These are phyloP conservation scores for Argya squamiceps DNA, from an alignment of 2,797 vertebrate species.

Conservation along the genomic window DNA sequence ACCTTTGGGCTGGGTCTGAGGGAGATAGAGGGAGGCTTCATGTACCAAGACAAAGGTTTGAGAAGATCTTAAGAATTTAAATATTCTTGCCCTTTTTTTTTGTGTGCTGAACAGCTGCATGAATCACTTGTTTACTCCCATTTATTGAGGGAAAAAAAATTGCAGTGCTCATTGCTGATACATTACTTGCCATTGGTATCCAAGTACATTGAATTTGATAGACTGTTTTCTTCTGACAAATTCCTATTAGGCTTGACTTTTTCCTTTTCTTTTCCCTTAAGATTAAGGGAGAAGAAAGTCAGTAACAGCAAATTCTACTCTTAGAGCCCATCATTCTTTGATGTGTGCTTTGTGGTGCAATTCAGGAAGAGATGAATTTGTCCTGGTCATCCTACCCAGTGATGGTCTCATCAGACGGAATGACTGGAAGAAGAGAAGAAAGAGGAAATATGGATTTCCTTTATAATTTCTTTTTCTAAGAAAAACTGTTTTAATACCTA, in stretches of 20 bases:
- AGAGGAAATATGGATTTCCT: not conserved
- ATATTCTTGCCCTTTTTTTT: not conserved
- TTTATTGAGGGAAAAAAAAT: not conserved
- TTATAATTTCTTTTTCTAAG: not conserved
- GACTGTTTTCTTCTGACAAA: not conserved
- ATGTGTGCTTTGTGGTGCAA: not conserved
- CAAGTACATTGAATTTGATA: not conserved
- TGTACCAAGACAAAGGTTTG: not conserved
- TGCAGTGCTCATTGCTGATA: not conserved
- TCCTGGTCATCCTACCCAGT: not conserved
- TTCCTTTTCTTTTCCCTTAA: constrained; percentile 61
- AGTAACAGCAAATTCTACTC: constrained; percentile 95
- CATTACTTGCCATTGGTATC: not conserved
- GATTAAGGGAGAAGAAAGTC: constrained; percentile 88
- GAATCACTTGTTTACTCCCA: not conserved
- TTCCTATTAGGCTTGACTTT: not conserved
- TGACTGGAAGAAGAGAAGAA: constrained; percentile 22
- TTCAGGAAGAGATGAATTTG: not conserved
- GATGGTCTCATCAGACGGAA: not conserved
- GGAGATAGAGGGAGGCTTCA: not conserved
- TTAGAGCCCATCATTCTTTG: constrained; percentile 63
- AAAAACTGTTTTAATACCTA: not conserved
- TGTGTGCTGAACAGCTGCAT: not conserved
- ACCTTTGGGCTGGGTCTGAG: not conserved
- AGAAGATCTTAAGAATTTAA: not conserved